Evolutionary conservation across 2,113 vertebrate species (phyloP).

Genomic region (Lynx canadensis): DNA sequence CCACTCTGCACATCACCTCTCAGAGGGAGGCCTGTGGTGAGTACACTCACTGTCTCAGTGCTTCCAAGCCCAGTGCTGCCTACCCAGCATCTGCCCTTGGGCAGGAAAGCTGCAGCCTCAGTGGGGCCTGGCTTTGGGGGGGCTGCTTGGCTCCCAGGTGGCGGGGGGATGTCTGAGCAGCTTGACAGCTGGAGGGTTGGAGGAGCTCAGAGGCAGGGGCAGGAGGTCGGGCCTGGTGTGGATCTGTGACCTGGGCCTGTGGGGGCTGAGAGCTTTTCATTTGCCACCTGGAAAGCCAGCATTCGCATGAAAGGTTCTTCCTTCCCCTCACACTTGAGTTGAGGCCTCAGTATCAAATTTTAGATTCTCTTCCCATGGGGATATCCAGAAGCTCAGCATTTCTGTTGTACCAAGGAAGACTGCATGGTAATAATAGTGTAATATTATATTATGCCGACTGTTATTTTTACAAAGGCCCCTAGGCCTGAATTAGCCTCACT

Average conservation of each 20-base stretch:
- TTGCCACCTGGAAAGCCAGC: background rate
- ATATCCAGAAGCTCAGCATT: background rate
- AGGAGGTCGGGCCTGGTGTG: background rate
- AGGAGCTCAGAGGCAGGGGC: background rate
- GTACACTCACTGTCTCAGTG: accelerated
- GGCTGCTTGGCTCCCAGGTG: background rate
- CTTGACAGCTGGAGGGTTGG: background rate
- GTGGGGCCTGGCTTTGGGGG: background rate
- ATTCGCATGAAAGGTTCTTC: background rate
- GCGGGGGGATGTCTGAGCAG: background rate
- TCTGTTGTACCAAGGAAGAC: background rate
- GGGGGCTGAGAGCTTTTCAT: background rate
- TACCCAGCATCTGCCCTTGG: background rate
- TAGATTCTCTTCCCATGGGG: background rate
- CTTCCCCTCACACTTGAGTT: background rate
- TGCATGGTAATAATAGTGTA: background rate
- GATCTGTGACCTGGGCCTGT: background rate
- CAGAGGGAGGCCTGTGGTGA: background rate
- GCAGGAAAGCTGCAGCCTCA: background rate
- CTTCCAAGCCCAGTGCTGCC: no score
- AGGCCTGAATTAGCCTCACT: background rate
- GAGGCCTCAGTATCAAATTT: background rate
- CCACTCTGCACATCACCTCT: background rate
- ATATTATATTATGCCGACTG: background rate
- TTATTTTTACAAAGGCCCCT: background rate